Evolutionary conservation across 2,888 invertebrate species (phyloP).

Genomic region (Volucella inflata): DNA sequence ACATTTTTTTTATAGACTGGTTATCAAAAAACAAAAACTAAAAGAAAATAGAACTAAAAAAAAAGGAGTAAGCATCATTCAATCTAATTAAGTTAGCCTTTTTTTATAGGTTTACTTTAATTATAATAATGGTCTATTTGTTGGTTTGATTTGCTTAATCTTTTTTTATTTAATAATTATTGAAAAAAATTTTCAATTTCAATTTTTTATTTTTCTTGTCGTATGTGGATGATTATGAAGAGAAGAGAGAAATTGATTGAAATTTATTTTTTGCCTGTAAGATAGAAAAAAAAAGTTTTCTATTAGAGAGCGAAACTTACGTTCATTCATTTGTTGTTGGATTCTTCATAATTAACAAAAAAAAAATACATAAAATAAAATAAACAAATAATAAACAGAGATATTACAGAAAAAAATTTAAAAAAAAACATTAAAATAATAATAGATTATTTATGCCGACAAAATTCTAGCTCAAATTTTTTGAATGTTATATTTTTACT

Average conservation of each 20-base stretch:
- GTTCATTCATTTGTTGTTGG: constrained; percentile 54
- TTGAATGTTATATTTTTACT: constrained; percentile 44
- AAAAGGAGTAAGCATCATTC: constrained; percentile 47
- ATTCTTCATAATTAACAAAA: constrained; percentile 40
- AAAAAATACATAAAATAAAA: constrained; percentile 53
- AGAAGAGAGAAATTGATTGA: constrained; percentile 75
- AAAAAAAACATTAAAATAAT: constrained; percentile 36
- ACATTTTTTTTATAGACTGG: constrained; percentile 36
- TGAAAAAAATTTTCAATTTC: constrained; percentile 39
- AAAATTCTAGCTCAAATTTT: constrained; percentile 73
- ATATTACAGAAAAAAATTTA: constrained; percentile 18
- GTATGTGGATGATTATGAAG: constrained; percentile 75
- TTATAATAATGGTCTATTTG: constrained; percentile 60
- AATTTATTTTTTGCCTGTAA: constrained; percentile 76
- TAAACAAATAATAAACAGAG: constrained; percentile 47
- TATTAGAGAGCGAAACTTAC: constrained; percentile 73
- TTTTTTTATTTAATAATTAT: constrained; percentile 59
- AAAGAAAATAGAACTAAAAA: too few relatives aligned
- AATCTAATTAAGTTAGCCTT: constrained; percentile 39
- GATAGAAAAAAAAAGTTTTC: constrained; percentile 74
- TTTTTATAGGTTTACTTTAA: constrained; percentile 47
- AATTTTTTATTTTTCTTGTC: constrained; percentile 52
- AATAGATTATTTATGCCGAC: constrained; percentile 71
- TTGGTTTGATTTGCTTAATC: constrained; percentile 41
- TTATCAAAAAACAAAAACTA: constrained; percentile 28